Base-by-base conservation (phyloP, 2,797 vertebrate species). In the Lerista edwardsae region DNA sequence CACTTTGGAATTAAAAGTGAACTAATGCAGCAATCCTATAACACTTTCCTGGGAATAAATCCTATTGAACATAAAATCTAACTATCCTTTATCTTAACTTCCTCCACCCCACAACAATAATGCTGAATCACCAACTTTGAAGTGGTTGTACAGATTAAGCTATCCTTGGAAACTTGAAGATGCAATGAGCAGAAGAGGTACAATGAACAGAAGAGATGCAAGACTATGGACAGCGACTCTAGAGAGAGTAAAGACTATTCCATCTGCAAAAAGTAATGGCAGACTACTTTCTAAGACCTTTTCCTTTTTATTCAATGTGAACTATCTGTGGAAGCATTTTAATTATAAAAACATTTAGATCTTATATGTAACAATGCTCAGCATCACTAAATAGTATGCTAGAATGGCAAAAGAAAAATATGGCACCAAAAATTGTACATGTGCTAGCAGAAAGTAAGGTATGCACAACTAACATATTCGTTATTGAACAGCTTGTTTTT, bases 401-500 rank as follows among this genome's bases (percentile, higher is more conserved):
- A 76, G 69, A 91, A 82, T 8, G 82, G 86, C 67, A 94, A 96
- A 95, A 95, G 93, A 71, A 95, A 95, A 96, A 96, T 95, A 94
- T 95, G 95, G 95, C 96, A 96, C 95, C 96, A 96, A 96, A 93
- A 94, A 81, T 4, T 77, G 74, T 77, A 82, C 14, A 86, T 85
- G 27, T n/a, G 83, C 84, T 83, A 81, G 87, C 78, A 92, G 6
- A 68, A 90, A 80, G 34, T 88, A 79, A 90, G 85, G 84, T 83
- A 88, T 15, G 86, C n/a, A 89, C 80, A 94, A 83, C 88, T 89
- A 91, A 90, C 55, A 87, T 74, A 90, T 41, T 91, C 82, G 86
- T 65, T 88, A 92, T 86, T 0, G 77, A 51, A 85, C 86, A 78
- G 91, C 83, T 87, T 75, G 73, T 90, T 90, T 88, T 79, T 90